phyloP scores from a whole-genome alignment of 2,888 invertebrate species.

The Harmothoe impar region DNA sequence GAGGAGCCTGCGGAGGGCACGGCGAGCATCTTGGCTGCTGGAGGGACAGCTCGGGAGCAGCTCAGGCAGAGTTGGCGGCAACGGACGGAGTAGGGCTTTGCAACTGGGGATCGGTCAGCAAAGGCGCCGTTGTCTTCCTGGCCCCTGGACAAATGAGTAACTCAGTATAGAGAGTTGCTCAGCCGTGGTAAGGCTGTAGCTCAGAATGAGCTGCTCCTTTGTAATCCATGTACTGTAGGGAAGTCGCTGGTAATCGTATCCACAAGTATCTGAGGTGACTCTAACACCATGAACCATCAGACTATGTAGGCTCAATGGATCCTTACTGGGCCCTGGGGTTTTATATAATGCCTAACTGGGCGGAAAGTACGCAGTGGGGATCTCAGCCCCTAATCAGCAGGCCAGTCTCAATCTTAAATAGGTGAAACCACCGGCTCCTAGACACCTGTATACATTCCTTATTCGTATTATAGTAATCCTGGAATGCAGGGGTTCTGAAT shows the following conservation, averaged over 20 bases:
- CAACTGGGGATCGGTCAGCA: not conserved
- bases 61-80: not conserved
- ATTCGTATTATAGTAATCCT: no score
- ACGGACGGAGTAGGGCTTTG: not conserved
- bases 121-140: not conserved
- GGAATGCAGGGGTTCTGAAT: not conserved
- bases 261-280: not conserved
- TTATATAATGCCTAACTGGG: no score
- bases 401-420: no score
- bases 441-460: no score
- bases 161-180: not conserved
- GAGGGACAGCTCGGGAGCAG: not conserved
- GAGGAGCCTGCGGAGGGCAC: not conserved
- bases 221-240: not conserved
- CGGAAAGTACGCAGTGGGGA: no score
- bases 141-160: not conserved
- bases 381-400: no score
- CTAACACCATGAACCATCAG: not conserved
- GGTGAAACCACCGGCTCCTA: no score
- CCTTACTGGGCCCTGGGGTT: no score
- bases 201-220: not conserved
- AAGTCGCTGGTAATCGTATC: not conserved
- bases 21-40: conserved; percentile 22
- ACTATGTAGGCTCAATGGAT: no score
- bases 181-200: not conserved